These are phyloP conservation scores for Apogon talboti DNA, from an alignment of 2,797 vertebrate species.

Conservation along the genomic window DNA sequence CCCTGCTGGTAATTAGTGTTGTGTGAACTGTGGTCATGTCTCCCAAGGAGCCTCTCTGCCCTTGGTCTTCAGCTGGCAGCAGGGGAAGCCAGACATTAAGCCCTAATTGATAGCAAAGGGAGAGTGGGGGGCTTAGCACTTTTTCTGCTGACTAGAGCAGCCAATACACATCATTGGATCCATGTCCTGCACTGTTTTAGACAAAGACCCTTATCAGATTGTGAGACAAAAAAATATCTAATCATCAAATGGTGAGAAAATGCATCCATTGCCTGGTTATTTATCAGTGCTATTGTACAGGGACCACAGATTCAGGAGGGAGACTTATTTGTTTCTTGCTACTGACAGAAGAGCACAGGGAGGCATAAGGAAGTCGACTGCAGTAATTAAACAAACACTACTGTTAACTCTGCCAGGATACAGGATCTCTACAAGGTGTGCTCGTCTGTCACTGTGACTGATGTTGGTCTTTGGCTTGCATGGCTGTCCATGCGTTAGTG, in stretches of 20 bases:
- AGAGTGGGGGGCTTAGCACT: slow-evolving; percentile 51
- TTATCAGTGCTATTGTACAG: slow-evolving; percentile 3
- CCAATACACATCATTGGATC: slow-evolving; percentile 48
- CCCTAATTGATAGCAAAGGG: slow-evolving; percentile 74
- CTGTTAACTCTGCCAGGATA: neutral
- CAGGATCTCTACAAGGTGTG: slow-evolving; percentile 3
- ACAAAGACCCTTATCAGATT: slow-evolving; percentile 45
- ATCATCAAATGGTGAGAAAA: slow-evolving; percentile 38
- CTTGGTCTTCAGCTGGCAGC: slow-evolving; percentile 60
- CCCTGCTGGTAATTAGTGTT: slow-evolving; percentile 65
- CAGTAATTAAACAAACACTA: slow-evolving; percentile 35
- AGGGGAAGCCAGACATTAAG: slow-evolving; percentile 61
- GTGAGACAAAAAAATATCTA: slow-evolving; percentile 29
- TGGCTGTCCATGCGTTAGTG: slow-evolving; percentile 7
- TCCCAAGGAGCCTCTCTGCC: slow-evolving; percentile 62
- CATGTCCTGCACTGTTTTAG: slow-evolving; percentile 32
- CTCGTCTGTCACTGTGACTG: slow-evolving; percentile 19
- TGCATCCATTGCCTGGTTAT: slow-evolving; percentile 5
- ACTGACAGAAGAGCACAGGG: slow-evolving; percentile 5
- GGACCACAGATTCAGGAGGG: neutral
- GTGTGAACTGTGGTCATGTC: slow-evolving; percentile 56
- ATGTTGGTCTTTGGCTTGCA: slow-evolving; percentile 10
- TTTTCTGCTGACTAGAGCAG: slow-evolving; percentile 71
- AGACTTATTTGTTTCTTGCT: slow-evolving; percentile 1
- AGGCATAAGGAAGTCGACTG: neutral